Conservation (phyloP, 2,888 invertebrate species). For the Tineola bisselliella region DNA sequence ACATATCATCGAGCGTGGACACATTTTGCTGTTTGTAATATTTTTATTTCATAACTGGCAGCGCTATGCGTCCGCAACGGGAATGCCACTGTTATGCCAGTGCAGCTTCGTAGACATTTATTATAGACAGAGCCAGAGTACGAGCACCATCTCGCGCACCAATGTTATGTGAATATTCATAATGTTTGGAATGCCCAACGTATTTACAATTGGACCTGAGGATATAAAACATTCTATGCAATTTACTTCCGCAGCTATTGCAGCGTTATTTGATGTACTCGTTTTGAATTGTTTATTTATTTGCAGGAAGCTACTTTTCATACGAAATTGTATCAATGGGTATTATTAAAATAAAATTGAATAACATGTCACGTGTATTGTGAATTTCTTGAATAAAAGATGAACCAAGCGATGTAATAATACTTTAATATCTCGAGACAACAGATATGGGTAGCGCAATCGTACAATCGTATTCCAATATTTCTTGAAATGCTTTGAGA, state of each 20-base stretch:
- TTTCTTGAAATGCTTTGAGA: slow-evolving; percentile 34
- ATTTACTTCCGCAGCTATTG: neutral
- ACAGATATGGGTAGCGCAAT: neutral
- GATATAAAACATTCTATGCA: neutral
- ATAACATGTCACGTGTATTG: neutral
- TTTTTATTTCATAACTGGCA: slow-evolving; percentile 24
- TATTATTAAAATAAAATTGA: neutral
- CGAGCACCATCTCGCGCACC: slow-evolving; percentile 4
- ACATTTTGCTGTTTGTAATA: slow-evolving; percentile 13
- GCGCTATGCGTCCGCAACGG: slow-evolving; percentile 18
- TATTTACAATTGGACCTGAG: slow-evolving; percentile 7
- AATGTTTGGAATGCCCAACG: slow-evolving; percentile 3
- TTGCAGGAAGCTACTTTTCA: neutral
- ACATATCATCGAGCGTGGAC: neutral
- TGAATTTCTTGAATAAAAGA: neutral
- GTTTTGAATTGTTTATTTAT: neutral
- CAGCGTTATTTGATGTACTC: neutral
- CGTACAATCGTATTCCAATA: slow-evolving; percentile 36
- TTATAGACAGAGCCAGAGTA: slow-evolving; percentile 8
- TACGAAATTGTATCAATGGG: neutral
- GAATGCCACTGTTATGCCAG: slow-evolving; percentile 20
- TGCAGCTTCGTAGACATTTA: slow-evolving; percentile 12
- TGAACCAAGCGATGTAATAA: slow-evolving; percentile 12
- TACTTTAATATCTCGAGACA: slow-evolving; percentile 2
- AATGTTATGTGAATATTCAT: slow-evolving; percentile 14